Percentiles rank a stretch among this genome's conserved stretches.
Evolutionary conservation across 2,888 invertebrate species (phyloP).

Genomic region (Antheraea assamensis): DNA sequence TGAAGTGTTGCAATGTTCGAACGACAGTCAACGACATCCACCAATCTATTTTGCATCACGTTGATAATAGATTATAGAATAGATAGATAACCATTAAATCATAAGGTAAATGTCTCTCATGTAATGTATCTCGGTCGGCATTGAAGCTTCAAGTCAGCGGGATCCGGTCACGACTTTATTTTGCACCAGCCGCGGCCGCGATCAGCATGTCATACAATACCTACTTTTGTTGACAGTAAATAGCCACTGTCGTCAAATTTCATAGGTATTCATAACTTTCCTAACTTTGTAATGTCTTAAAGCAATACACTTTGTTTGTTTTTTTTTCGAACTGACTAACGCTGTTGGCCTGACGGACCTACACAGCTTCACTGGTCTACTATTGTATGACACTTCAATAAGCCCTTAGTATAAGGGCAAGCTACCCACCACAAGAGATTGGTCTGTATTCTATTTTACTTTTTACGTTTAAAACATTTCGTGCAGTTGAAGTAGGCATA

Average conservation of each 20-base stretch:
- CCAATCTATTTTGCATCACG: background rate
- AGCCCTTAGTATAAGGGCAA: background rate
- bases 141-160: background rate
- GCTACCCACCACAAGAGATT: background rate
- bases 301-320: background rate
- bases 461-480: background rate
- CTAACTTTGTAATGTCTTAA: background rate
- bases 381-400: background rate
- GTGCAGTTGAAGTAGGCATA: background rate
- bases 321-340: too few species aligned
- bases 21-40: background rate
- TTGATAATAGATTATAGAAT: background rate
- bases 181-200: slow-evolving; percentile 1
- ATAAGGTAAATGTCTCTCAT: background rate
- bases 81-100: background rate
- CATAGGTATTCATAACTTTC: background rate
- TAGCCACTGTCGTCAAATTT: background rate
- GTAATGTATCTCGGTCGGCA: background rate
- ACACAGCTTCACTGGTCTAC: too few species aligned
- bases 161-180: slow-evolving; percentile 7
- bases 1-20: background rate
- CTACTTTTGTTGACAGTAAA: background rate
- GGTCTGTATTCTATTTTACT: background rate
- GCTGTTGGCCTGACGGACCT: too few species aligned
- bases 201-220: background rate